Evolutionary conservation across 2,797 vertebrate genomes (phyloP).

Genomic region (Ibycter americanus): DNA sequence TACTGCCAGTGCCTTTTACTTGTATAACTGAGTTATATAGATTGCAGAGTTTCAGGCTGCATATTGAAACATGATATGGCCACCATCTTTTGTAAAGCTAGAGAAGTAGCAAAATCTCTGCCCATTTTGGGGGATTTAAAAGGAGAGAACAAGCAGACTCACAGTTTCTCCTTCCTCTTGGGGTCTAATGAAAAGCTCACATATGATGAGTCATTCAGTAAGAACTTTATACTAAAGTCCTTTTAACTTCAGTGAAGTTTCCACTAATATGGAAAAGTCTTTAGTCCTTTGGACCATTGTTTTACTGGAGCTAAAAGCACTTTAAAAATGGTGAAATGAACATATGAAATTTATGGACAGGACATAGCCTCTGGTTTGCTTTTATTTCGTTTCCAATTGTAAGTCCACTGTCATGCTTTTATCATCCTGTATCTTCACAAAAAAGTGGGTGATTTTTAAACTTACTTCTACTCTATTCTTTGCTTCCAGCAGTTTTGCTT

Average conservation of each 20-base stretch:
- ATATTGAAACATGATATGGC: neutral
- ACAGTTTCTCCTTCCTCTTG: neutral
- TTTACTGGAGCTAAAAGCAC: neutral
- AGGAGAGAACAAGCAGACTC: neutral
- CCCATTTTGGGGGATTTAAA: neutral
- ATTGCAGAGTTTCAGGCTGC: neutral
- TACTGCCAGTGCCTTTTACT: neutral
- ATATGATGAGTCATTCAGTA: neutral
- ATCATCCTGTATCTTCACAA: neutral
- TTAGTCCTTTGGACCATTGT: neutral
- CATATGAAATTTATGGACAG: neutral
- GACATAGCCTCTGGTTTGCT: neutral
- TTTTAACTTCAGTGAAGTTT: neutral
- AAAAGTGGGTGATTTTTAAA: neutral
- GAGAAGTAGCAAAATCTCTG: neutral
- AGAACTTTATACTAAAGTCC: neutral
- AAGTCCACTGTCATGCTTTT: neutral
- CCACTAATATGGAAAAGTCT: neutral
- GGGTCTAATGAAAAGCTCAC: neutral
- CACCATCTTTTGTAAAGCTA: neutral
- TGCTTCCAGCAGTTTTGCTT: neutral
- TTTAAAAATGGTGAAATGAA: neutral
- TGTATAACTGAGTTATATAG: neutral
- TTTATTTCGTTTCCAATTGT: neutral
- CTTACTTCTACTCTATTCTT: neutral